Percentiles rank a stretch among this genome's conserved stretches.
phyloP scores from a whole-genome alignment of 2,888 invertebrate genomes.

The Sesia bembeciformis region DNA sequence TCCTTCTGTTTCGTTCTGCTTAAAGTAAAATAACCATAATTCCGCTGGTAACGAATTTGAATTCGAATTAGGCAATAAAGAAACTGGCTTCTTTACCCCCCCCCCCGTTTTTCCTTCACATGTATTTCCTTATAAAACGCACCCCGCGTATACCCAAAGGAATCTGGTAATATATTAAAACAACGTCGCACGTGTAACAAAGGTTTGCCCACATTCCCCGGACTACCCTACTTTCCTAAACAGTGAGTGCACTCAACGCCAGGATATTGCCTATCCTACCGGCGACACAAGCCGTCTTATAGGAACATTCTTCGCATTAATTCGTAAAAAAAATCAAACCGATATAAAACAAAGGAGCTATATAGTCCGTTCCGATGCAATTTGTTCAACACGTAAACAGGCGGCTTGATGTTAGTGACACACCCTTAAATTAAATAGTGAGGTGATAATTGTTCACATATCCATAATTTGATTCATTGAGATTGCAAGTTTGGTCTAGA shows the following conservation, averaged over 20 bases:
- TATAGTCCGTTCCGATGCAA: too few relatives aligned
- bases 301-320: neutral
- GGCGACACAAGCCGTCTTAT: neutral
- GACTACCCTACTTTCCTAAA: slow-evolving; percentile 4
- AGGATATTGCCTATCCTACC: slow-evolving; percentile 1
- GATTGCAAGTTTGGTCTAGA: too few relatives aligned
- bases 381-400: too few relatives aligned
- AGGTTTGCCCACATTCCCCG: slow-evolving; percentile 3
- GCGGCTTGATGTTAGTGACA: too few relatives aligned
- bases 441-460: too few relatives aligned
- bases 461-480: too few relatives aligned
- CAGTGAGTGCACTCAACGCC: slow-evolving; percentile 1
- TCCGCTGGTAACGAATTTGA: too few relatives aligned
- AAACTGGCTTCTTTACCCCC: neutral
- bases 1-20: too few relatives aligned
- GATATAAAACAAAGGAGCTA: neutral
- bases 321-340: neutral
- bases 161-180: slow-evolving; percentile 3
- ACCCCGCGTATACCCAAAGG: neutral
- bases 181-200: slow-evolving; percentile 2
- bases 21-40: too few relatives aligned
- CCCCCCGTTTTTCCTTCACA: neutral
- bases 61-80: too few relatives aligned
- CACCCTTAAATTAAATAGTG: too few relatives aligned
- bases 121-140: too few relatives aligned